These are phyloP conservation scores for Orthosia cruda DNA, from an alignment of 2,888 invertebrate species.

Conservation along the genomic window DNA sequence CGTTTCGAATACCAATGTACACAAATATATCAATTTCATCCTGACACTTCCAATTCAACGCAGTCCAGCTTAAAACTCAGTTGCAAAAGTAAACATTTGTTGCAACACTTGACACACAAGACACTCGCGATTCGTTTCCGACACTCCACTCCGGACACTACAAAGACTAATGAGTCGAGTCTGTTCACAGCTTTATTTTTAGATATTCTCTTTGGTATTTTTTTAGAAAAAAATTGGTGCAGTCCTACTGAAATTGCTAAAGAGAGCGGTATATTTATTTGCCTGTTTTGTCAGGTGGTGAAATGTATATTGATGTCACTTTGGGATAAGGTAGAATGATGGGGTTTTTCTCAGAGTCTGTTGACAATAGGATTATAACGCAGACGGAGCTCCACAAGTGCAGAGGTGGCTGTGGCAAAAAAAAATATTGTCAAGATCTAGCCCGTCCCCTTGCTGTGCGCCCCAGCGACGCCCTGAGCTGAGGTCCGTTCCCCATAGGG, in stretches of 20 bases:
- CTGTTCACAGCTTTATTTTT: constrained; percentile 43
- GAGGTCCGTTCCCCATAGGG: too few relatives aligned
- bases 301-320: too few relatives aligned
- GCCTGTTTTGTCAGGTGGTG: not conserved
- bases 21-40: not conserved
- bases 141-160: constrained; percentile 14
- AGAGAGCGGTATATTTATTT: not conserved
- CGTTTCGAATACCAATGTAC: not conserved
- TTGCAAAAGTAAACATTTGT: constrained; percentile 23
- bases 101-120: constrained; percentile 36
- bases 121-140: constrained; percentile 22
- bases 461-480: too few relatives aligned
- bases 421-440: too few relatives aligned
- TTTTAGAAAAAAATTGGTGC: not conserved
- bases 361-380: too few relatives aligned
- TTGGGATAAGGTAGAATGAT: too few relatives aligned
- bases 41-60: not conserved
- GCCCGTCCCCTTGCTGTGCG: too few relatives aligned
- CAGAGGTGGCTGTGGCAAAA: too few relatives aligned
- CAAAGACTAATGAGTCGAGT: constrained; percentile 57
- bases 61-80: not conserved
- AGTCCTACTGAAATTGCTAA: constrained; percentile 1
- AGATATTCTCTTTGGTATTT: constrained; percentile 26
- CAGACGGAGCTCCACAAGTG: too few relatives aligned
- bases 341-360: too few relatives aligned